Conservation (phyloP, 2,888 invertebrate species). For the Melinaea marsaeus region DNA sequence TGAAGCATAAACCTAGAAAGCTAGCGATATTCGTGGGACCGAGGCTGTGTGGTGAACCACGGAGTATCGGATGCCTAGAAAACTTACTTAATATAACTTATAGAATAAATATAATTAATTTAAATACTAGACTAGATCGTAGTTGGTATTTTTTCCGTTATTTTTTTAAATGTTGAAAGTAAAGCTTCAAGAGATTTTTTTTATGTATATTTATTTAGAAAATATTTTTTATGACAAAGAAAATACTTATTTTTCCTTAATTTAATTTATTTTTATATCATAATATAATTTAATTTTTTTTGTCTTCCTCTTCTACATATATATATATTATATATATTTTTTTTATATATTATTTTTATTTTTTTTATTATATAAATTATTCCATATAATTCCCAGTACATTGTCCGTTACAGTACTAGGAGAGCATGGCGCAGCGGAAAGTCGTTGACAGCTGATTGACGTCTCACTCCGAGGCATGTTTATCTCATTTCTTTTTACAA, state of each 20-base stretch:
- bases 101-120: slow-evolving; percentile 38
- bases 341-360: too few relatives aligned
- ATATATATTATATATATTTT: too few relatives aligned
- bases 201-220: too few relatives aligned
- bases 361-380: too few relatives aligned
- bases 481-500: slow-evolving; percentile 60
- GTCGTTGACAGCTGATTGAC: slow-evolving; percentile 76
- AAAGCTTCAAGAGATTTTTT: too few relatives aligned
- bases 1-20: slow-evolving; percentile 35
- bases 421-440: slow-evolving; percentile 67
- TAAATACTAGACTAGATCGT: too few relatives aligned
- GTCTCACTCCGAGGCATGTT: slow-evolving; percentile 74
- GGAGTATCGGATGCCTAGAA: slow-evolving; percentile 28
- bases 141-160: too few relatives aligned
- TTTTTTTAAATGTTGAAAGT: too few relatives aligned
- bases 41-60: slow-evolving; percentile 37
- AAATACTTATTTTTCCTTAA: neutral
- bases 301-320: too few relatives aligned
- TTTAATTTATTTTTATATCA: too few relatives aligned
- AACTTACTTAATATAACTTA: slow-evolving; percentile 29
- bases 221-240: neutral
- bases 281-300: too few relatives aligned
- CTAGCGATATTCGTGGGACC: slow-evolving; percentile 43
- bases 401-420: slow-evolving; percentile 62
- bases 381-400: slow-evolving; percentile 51